phyloP scores from a whole-genome alignment of 2,113 vertebrate genomes.

The Pongo abelii region DNA sequence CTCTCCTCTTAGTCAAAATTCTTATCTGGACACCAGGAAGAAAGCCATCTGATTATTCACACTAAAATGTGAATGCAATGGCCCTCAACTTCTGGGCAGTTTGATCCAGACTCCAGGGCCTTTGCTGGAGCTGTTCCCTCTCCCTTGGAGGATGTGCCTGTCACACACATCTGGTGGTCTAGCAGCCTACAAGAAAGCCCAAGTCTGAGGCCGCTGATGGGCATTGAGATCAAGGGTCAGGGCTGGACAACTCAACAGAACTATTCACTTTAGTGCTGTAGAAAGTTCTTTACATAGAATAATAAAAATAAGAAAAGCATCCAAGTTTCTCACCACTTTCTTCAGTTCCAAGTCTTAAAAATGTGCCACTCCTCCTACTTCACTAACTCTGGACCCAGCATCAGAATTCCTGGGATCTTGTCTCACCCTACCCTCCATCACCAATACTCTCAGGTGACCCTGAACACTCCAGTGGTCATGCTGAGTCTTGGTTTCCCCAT shows the following conservation, averaged over 20 bases:
- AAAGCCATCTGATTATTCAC: too few species aligned
- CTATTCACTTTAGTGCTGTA: neutral
- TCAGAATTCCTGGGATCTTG: neutral
- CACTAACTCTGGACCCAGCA: neutral
- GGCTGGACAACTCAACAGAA: neutral
- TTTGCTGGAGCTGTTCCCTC: neutral
- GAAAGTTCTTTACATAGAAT: slow-evolving; percentile 9
- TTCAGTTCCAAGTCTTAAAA: neutral
- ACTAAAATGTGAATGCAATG: neutral
- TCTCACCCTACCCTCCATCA: neutral
- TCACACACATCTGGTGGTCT: slow-evolving; percentile 57
- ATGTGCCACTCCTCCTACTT: neutral
- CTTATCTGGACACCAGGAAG: too few species aligned
- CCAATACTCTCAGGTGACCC: neutral
- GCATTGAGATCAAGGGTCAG: neutral
- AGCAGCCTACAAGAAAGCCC: slow-evolving; percentile 38
- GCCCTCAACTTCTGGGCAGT: neutral
- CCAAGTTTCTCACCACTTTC: neutral
- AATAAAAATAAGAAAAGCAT: neutral
- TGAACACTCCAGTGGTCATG: neutral
- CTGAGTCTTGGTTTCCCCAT: neutral
- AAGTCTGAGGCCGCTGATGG: neutral
- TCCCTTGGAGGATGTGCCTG: neutral
- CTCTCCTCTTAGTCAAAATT: too few species aligned
- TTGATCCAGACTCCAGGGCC: too few species aligned